Evolutionary conservation across 2,113 vertebrate species (phyloP).

Genomic region (Atractosteus spatula): DNA sequence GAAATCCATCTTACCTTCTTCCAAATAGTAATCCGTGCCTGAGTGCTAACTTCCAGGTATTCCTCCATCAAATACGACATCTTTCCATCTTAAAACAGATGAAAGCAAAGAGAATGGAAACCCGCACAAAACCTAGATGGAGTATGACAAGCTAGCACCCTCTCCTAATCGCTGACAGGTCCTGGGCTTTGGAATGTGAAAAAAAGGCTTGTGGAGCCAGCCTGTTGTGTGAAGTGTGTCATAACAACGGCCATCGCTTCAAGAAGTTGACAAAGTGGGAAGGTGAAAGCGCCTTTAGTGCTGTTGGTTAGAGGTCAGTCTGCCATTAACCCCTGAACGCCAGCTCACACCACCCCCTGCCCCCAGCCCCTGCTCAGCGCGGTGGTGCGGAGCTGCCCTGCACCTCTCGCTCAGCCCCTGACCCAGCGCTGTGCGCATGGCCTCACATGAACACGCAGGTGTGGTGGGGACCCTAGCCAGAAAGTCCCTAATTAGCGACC

Average conservation of each 20-base stretch:
- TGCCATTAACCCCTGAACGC: slow-evolving; percentile 60
- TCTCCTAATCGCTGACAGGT: not conserved
- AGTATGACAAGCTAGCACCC: too few relatives aligned
- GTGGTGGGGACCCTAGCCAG: slow-evolving; percentile 66
- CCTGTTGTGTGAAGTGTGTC: slow-evolving; percentile 62
- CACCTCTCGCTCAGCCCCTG: slow-evolving; percentile 44
- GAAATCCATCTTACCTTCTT: not conserved
- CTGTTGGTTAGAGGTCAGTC: slow-evolving; percentile 50
- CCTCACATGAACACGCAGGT: slow-evolving; percentile 75
- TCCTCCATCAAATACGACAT: too few relatives aligned
- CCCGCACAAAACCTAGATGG: too few relatives aligned
- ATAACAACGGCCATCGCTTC: slow-evolving; percentile 63
- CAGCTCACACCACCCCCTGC: slow-evolving; percentile 24
- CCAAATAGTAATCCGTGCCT: too few relatives aligned
- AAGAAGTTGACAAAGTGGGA: slow-evolving; percentile 41
- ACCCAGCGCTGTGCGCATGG: slow-evolving; percentile 63
- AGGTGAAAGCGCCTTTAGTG: slow-evolving; percentile 34
- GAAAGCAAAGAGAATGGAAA: too few relatives aligned
- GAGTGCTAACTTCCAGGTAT: too few relatives aligned
- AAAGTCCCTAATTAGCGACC: slow-evolving; percentile 69
- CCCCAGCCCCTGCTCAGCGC: not conserved
- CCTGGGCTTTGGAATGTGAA: slow-evolving; percentile 52
- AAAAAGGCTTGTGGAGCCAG: slow-evolving; percentile 36
- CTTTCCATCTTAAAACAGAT: too few relatives aligned
- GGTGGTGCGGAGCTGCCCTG: not conserved